These are phyloP conservation scores for Dendrocopos noguchii DNA, from an alignment of 2,113 vertebrate species.

Conservation along the genomic window DNA sequence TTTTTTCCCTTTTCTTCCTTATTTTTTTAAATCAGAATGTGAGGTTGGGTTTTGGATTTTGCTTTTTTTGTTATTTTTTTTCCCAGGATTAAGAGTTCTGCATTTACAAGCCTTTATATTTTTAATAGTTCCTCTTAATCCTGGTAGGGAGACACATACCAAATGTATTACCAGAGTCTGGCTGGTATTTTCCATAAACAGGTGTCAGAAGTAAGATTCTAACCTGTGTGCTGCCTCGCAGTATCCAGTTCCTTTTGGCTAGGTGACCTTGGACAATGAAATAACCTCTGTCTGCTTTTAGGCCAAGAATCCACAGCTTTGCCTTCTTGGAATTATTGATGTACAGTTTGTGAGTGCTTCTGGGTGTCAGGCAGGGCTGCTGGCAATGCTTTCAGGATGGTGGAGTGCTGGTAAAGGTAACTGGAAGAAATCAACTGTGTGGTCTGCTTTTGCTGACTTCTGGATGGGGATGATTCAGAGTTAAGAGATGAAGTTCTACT, in stretches of 20 bases:
- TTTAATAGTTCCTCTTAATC: slow-evolving; percentile 33
- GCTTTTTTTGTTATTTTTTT: neutral
- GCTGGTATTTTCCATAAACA: neutral
- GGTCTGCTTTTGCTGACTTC: neutral
- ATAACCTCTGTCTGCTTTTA: neutral
- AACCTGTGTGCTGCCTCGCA: neutral
- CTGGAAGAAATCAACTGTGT: too few species aligned
- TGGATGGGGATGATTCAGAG: accelerated
- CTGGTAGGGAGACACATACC: neutral
- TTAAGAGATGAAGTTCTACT: neutral
- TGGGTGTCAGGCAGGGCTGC: neutral
- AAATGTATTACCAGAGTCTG: slow-evolving; percentile 32
- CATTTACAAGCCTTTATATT: slow-evolving; percentile 47
- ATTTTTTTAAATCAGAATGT: neutral
- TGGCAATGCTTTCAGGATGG: neutral
- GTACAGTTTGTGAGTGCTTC: neutral
- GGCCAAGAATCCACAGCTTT: neutral
- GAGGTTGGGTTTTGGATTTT: neutral
- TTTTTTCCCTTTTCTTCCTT: slow-evolving; percentile 10
- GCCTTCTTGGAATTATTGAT: neutral
- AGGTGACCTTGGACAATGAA: neutral
- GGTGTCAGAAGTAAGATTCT: neutral
- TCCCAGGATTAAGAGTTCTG: slow-evolving; percentile 27
- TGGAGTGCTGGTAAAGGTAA: neutral
- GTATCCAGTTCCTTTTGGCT: accelerated